phyloP scores from a whole-genome alignment of 2,888 invertebrate species.

The Dolichomitus sp. region DNA sequence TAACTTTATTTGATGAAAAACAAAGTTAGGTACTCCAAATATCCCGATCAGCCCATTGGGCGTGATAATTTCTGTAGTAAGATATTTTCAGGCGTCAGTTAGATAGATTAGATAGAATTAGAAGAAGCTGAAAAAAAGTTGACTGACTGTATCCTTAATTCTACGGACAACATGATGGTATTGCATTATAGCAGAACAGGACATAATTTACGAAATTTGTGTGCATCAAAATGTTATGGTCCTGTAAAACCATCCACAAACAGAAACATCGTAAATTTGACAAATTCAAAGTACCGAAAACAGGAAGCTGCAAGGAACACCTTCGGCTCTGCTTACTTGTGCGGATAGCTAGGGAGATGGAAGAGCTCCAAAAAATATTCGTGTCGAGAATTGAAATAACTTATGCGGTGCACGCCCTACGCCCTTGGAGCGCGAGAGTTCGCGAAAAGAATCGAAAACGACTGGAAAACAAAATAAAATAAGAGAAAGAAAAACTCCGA shows the following conservation, averaged over 20 bases:
- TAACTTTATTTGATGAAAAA: too few species aligned
- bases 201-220: too few species aligned
- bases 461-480: conserved; percentile 24
- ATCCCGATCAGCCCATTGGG: too few species aligned
- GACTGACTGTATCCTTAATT: too few species aligned
- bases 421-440: conserved; percentile 29
- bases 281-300: conserved; percentile 12
- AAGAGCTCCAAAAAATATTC: conserved; percentile 49
- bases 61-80: too few species aligned
- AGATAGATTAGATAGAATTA: too few species aligned
- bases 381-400: conserved; percentile 58
- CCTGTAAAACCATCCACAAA: neutral
- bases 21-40: too few species aligned
- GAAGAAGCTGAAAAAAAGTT: too few species aligned
- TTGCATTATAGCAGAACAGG: too few species aligned
- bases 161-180: too few species aligned
- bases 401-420: conserved; percentile 57
- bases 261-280: neutral
- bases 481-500: conserved; percentile 8
- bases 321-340: conserved; percentile 34
- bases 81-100: too few species aligned
- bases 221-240: too few species aligned
- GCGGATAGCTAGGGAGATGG: neutral
- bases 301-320: neutral
- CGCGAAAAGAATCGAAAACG: conserved; percentile 56